Conservation (phyloP, 2,113 vertebrate genomes). For the Mirounga angustirostris region DNA sequence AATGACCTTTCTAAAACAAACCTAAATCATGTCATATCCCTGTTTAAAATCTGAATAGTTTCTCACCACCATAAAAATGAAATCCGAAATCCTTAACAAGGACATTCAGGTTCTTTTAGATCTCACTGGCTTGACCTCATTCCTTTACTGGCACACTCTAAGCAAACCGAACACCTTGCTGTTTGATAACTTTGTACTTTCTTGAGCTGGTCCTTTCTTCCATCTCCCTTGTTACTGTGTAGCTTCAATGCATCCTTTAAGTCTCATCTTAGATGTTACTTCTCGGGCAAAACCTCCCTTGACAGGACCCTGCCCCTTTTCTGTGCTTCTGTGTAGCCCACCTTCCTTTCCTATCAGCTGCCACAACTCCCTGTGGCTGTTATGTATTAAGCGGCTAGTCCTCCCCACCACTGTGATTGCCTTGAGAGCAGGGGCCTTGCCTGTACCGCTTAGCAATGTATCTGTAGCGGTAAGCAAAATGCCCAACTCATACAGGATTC, state of each 20-base stretch:
- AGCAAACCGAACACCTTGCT: not conserved
- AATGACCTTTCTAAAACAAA: not conserved
- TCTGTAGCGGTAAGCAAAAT: not conserved
- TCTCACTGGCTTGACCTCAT: not conserved
- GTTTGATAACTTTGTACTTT: not conserved
- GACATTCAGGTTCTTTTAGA: not conserved
- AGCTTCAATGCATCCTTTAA: not conserved
- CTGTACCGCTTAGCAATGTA: not conserved
- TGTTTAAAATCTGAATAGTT: not conserved
- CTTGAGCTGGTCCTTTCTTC: not conserved
- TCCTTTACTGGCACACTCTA: not conserved
- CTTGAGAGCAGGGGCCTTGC: no score
- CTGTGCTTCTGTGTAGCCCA: not conserved
- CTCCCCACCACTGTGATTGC: not conserved
- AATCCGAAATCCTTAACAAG: not conserved
- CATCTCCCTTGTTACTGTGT: not conserved
- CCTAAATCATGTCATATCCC: not conserved
- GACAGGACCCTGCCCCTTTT: not conserved
- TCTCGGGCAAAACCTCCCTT: not conserved
- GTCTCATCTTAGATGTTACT: not conserved
- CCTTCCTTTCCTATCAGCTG: not conserved
- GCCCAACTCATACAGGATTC: not conserved
- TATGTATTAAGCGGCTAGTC: not conserved
- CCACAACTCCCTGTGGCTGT: not conserved
- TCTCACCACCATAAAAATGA: not conserved